Evolutionary conservation across 2,113 vertebrate genomes (phyloP).

Genomic region (Cyanocitta stelleri): DNA sequence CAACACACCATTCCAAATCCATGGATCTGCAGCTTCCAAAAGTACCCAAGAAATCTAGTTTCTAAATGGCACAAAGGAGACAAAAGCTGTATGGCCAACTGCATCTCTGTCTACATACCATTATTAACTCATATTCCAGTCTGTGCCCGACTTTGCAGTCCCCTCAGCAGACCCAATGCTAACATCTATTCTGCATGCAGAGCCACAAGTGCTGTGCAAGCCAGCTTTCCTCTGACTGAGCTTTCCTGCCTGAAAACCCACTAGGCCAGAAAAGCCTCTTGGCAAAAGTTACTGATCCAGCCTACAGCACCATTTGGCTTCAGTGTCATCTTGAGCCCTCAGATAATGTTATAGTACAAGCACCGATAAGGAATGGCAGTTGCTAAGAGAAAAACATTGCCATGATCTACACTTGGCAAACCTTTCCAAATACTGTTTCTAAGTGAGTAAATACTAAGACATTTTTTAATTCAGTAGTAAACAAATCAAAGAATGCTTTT

Average conservation of each 20-base stretch:
- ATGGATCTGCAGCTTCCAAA: not conserved
- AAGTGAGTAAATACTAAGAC: not conserved
- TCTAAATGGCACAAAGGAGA: not conserved
- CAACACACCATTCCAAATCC: not conserved
- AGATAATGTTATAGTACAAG: not conserved
- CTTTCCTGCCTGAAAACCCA: not conserved
- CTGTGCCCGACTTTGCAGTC: not conserved
- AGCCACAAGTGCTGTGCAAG: not conserved
- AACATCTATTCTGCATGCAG: not conserved
- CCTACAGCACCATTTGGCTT: not conserved
- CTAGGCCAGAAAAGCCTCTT: not conserved
- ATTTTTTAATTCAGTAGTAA: not conserved
- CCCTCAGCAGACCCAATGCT: not conserved
- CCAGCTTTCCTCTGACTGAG: not conserved
- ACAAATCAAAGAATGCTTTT: not conserved
- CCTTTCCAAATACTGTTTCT: not conserved
- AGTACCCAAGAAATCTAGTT: not conserved
- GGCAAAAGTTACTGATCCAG: not conserved
- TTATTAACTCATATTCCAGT: fast-evolving
- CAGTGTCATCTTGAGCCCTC: not conserved
- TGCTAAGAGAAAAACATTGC: not conserved
- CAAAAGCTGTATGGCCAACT: not conserved
- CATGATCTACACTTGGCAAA: not conserved
- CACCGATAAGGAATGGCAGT: not conserved
- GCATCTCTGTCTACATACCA: not conserved